A percentile compares a stretch with the other conserved stretches of the same genome.
These are phyloP conservation scores for Gallinago paraguaiae DNA, from an alignment of 2,113 vertebrate species.

Conservation along the genomic window DNA sequence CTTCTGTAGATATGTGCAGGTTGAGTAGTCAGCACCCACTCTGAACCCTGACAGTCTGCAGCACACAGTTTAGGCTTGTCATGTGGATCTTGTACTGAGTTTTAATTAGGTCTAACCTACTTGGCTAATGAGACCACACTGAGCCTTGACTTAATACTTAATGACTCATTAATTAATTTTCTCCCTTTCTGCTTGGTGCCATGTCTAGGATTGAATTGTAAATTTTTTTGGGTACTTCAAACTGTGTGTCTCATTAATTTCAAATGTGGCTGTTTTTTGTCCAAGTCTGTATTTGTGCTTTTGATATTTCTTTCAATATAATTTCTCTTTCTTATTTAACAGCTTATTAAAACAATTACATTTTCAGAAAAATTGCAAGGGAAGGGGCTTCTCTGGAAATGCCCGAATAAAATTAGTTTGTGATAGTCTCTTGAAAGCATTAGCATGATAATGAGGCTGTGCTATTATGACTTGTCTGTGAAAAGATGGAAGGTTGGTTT, in stretches of 20 bases:
- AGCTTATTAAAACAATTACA: background rate
- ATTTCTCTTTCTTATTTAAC: background rate
- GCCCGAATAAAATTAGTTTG: background rate
- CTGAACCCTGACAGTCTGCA: background rate
- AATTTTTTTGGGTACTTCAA: background rate
- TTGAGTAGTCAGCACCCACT: background rate
- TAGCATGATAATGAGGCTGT: background rate
- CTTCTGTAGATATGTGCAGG: background rate
- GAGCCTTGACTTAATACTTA: constrained; percentile 6
- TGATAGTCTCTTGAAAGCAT: background rate
- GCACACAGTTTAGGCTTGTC: background rate
- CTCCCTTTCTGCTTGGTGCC: background rate
- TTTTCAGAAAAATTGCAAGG: background rate
- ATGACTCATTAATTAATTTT: constrained; percentile 9
- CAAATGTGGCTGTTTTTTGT: fast-evolving
- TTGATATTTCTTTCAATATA: background rate
- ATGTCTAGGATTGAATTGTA: background rate
- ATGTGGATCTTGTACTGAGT: background rate
- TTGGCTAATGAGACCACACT: constrained; percentile 24
- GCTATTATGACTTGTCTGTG: background rate
- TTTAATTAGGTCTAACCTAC: constrained; percentile 39
- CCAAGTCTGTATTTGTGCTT: background rate
- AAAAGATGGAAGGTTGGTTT: background rate
- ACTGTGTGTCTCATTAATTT: background rate
- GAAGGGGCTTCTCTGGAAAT: background rate